Percentiles rank a stretch among this genome's conserved stretches.
Conservation (phyloP, 2,113 vertebrate species). For the Bothrops jararaca region DNA sequence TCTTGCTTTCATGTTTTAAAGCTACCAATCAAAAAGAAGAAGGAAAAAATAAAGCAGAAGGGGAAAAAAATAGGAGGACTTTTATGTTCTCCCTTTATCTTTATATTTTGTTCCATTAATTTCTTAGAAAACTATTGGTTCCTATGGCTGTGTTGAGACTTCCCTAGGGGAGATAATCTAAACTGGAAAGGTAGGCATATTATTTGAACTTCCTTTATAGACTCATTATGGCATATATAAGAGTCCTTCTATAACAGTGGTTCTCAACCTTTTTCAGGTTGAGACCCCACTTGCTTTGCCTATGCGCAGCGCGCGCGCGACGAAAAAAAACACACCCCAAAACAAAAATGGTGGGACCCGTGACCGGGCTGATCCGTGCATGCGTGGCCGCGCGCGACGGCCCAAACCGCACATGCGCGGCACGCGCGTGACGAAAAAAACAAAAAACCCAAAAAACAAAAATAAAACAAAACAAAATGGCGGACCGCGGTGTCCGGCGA, state of each 20-base stretch:
- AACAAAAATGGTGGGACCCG: too few species aligned
- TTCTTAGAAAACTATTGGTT: background rate
- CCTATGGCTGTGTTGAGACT: background rate
- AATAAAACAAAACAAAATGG: too few species aligned
- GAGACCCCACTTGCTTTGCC: too few species aligned
- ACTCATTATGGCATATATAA: background rate
- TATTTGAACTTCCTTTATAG: background rate
- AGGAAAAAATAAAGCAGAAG: background rate
- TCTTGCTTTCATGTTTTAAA: background rate
- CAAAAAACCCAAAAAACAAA: too few species aligned
- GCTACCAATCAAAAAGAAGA: background rate
- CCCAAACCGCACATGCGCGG: too few species aligned
- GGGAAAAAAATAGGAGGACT: background rate
- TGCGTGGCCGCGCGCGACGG: too few species aligned
- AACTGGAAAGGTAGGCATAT: background rate
- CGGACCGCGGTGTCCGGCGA: too few species aligned
- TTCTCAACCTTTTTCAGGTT: too few species aligned
- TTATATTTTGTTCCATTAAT: background rate
- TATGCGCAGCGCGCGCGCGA: too few species aligned
- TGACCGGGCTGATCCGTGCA: too few species aligned
- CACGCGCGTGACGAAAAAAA: too few species aligned
- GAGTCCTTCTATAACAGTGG: background rate
- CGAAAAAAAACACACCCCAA: too few species aligned
- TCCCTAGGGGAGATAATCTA: background rate
- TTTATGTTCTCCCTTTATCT: background rate